These are phyloP conservation scores for Siderastrea siderea DNA, from an alignment of 92 coral and sea anemone species.

Conservation along the genomic window DNA sequence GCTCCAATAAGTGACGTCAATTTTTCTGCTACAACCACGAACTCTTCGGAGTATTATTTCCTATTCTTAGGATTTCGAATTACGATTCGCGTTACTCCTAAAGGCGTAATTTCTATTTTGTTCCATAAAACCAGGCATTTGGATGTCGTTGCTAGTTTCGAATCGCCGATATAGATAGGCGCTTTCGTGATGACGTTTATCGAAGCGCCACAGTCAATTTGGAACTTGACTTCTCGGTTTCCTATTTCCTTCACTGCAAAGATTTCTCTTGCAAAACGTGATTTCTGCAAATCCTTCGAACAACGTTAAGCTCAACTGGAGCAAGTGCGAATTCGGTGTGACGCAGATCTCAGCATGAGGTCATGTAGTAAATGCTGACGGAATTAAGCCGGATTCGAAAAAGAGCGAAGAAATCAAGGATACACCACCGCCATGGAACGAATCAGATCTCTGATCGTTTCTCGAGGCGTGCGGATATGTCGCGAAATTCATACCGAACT, in stretches of 20 bases:
- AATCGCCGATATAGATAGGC: conserved; percentile 34
- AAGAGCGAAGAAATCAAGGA: too few species aligned
- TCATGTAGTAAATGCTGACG: conserved; percentile 41
- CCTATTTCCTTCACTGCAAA: too few species aligned
- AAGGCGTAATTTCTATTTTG: conserved; percentile 58
- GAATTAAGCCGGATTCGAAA: conserved; percentile 41
- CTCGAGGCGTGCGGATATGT: conserved; percentile 20
- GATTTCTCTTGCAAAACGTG: too few species aligned
- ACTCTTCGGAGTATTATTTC: conserved; percentile 67
- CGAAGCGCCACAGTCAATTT: conserved; percentile 69
- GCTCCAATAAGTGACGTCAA: conserved; percentile 71
- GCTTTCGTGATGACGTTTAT: too few species aligned
- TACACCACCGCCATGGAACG: too few species aligned
- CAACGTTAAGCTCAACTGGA: conserved; percentile 26
- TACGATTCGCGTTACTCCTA: conserved; percentile 52
- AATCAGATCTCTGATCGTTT: too few species aligned
- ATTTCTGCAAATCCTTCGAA: too few species aligned
- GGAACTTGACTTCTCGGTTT: conserved; percentile 39
- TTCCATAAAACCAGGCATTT: conserved; percentile 65
- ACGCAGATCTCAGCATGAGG: conserved; percentile 43
- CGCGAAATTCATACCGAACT: conserved; percentile 51
- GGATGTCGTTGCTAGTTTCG: conserved; percentile 43
- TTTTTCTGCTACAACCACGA: conserved; percentile 50
- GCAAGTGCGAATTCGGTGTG: conserved; percentile 46
- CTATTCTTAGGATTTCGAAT: conserved; percentile 57